A percentile compares a stretch with the other conserved stretches of the same genome.
Conservation (phyloP, 2,888 invertebrate species). For the Drosophila borealis region DNA sequence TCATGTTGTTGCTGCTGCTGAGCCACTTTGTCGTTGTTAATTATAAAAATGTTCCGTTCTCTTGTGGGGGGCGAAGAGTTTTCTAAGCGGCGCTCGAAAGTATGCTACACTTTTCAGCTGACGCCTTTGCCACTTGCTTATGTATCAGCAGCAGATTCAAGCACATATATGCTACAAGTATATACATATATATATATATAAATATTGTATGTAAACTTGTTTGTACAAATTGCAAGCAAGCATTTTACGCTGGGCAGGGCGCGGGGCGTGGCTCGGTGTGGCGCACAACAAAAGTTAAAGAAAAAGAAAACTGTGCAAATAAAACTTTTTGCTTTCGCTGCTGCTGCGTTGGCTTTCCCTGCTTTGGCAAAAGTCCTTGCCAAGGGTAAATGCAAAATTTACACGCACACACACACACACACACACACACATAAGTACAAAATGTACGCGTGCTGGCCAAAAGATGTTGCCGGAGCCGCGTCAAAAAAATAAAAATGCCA, state of each 20-base stretch:
- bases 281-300: constrained; percentile 72
- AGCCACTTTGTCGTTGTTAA: constrained; percentile 79
- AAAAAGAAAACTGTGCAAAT: constrained; percentile 79
- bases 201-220: constrained; percentile 54
- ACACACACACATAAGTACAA: constrained; percentile 13
- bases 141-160: constrained; percentile 36
- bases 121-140: constrained; percentile 69
- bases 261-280: constrained; percentile 1
- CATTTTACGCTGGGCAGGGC: constrained; percentile 56
- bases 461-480: constrained; percentile 69
- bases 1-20: constrained; percentile 47
- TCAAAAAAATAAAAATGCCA: constrained; percentile 61
- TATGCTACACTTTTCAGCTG: constrained; percentile 72
- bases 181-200: constrained; percentile 24
- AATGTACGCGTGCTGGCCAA: constrained; percentile 65
- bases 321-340: constrained; percentile 77
- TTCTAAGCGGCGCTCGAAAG: constrained; percentile 73
- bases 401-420: constrained; percentile 43
- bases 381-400: constrained; percentile 83
- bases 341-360: constrained; percentile 52
- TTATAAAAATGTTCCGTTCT: constrained; percentile 72
- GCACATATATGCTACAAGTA: constrained; percentile 17
- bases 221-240: constrained; percentile 78
- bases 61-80: constrained; percentile 34
- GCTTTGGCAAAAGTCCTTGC: constrained; percentile 79